phyloP scores from a whole-genome alignment of 2,797 vertebrate species.

The Lerista edwardsae region DNA sequence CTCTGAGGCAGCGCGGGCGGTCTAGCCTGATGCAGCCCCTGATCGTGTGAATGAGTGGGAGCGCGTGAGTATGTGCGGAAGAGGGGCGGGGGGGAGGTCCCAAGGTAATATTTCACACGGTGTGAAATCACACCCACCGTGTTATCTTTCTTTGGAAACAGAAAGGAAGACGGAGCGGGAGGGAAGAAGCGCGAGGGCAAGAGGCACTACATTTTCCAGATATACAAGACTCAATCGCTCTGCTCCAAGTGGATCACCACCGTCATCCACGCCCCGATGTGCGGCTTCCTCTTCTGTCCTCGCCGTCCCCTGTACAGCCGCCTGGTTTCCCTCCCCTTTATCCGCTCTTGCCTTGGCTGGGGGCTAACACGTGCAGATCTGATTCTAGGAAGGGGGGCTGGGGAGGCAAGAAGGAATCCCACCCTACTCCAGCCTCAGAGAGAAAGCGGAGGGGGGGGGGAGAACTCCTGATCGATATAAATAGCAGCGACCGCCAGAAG shows the following conservation, averaged over 20 bases:
- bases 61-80: not conserved
- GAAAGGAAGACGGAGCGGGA: not conserved
- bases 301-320: too few species aligned
- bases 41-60: not conserved
- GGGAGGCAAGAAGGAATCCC: not conserved
- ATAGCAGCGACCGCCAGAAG: too few species aligned
- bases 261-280: not conserved
- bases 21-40: not conserved
- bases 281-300: not conserved
- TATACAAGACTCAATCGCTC: not conserved
- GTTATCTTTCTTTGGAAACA: conserved; percentile 55
- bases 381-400: not conserved
- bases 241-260: not conserved
- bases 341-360: not conserved
- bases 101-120: conserved; percentile 21
- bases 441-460: not conserved
- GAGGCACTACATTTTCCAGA: not conserved
- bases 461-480: too few species aligned
- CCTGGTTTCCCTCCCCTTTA: not conserved
- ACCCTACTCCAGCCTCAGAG: not conserved
- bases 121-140: not conserved
- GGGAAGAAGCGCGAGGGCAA: not conserved
- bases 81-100: not conserved
- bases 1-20: not conserved
- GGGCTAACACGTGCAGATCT: conserved; percentile 58